Base-by-base conservation (phyloP, 2,797 vertebrate genomes). In the Chaunax sp. region DNA sequence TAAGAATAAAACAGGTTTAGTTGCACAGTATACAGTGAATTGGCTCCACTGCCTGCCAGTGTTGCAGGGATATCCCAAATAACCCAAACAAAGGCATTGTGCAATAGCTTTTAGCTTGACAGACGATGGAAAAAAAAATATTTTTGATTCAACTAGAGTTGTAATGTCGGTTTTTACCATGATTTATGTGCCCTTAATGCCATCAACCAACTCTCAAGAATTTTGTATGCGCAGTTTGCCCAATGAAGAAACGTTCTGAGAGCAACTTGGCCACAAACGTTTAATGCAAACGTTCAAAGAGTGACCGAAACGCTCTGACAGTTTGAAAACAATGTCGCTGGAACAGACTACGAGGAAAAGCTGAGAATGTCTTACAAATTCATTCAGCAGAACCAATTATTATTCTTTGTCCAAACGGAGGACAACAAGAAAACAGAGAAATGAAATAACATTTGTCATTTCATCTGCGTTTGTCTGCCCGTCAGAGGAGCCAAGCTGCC, bases 1-100 rank as follows among this genome's bases (percentile, higher is more conserved):
- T 77, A 70, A 83, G 87, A 90, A 84, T 86, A 86, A 89, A 89
- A 84, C 77, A 44, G 71, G 69, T 81, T 78, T 72, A 65, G 84
- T 69, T 35, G 28, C 28, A 30, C 28, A 6, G 2, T 78, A 50
- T 61, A 64, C 82, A 77, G 59, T 73, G 82, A 80, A 66, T 74
- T 73, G 79, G 79, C 66, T 78, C 64, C 28, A 13, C 66, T 71
- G 11, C 47, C 73, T 76, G 55, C 61, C 26, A 55, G 57, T 53
- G 69, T 65, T 65, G 72, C 49, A 55, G 75, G 82, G 74, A 81
- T 50, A 53, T 40, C 70, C 69, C 66, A 14, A 49, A 53, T 70
- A 61, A 53, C 15, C 20, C 35, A 33, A 16, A 60, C 47, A 62
- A 35, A 43, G 12, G 44, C 12, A 41, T 38, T 50, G 5, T 13